Base-by-base conservation (phyloP, 2,113 vertebrate genomes). In the Columbina picui region DNA sequence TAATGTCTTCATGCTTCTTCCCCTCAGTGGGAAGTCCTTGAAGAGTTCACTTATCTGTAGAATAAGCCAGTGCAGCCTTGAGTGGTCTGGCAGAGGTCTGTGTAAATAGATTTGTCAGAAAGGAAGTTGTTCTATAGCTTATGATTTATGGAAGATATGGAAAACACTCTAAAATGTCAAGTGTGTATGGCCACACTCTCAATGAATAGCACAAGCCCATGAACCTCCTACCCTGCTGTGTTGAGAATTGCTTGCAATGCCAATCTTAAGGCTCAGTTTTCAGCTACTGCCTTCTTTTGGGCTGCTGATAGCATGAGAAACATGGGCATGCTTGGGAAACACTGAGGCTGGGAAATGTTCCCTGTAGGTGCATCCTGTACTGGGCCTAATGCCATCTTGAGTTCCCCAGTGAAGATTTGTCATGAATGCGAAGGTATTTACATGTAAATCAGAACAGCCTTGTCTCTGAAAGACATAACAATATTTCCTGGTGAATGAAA, bases 81-180 rank as follows among this genome's bases (percentile, higher is more conserved):
- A 53, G 45, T 55, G 47, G 50, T 89, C 65, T 95, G 88, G 76
- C 60, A 96, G 85, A 82, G 93, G 92, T 84, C 84, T 65, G 39
- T 60, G 55, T 81, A 83, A 96, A 95, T 15, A 23, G 78, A 53
- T 93, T 86, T 96, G 39, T 14, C 78, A 71, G 92, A 96, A 87
- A 87, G 56, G 65, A 86, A 77, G 43, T 56, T 76, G 30, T 49
- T 94, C 14, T 39, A 36, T 60, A 23, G 12, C 41, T 94, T 50
- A n/a, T 81, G 89, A 67, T 81, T 68, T 83, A 32, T 3, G 21
- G 55, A 95, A 61, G 67, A 70, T 89, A 41, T 18, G 20, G 91
- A 94, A 96, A 93, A 87, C 34, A 19, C 25, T 61, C 64, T 80
- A 39, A 38, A 78, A 81, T 70, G 64, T 79, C 38, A 71, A 60